Conservation (phyloP, 1,140 invertebrate species). For the Holcopasites calliopsidis region DNA sequence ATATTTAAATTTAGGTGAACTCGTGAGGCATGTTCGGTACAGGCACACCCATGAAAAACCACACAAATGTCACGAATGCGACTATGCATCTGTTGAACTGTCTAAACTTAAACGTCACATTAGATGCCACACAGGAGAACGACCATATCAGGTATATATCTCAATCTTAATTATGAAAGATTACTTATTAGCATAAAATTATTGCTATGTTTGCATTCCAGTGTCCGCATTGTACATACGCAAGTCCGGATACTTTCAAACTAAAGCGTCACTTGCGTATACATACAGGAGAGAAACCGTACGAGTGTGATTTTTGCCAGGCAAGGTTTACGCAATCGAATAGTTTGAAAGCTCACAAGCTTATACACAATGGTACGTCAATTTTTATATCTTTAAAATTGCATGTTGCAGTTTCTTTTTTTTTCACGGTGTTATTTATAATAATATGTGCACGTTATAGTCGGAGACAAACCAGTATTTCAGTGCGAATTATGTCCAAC, state of each 20-base stretch:
- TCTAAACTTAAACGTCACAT: constrained; percentile 96
- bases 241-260: constrained; percentile 98
- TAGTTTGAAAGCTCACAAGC: constrained; percentile 95
- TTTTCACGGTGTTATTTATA: background rate
- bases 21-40: constrained; percentile 95
- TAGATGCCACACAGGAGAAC: constrained; percentile 93
- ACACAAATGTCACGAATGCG: constrained; percentile 96
- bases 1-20: constrained; percentile 85
- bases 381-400: constrained; percentile 7
- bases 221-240: constrained; percentile 98
- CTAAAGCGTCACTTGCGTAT: constrained; percentile 96
- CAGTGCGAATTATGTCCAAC: constrained; percentile 97
- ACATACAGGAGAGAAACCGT: constrained; percentile 96
- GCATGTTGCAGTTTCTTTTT: background rate
- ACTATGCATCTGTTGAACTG: constrained; percentile 96
- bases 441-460: constrained; percentile 75
- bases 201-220: constrained; percentile 71
- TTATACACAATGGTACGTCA: constrained; percentile 93
- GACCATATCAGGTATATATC: constrained; percentile 88
- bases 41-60: constrained; percentile 97
- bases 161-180: constrained; percentile 79
- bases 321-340: constrained; percentile 97
- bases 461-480: constrained; percentile 96
- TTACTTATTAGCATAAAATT: background rate
- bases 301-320: constrained; percentile 96